Base-by-base conservation (phyloP, 2,888 invertebrate genomes). In the Seira ritae region DNA sequence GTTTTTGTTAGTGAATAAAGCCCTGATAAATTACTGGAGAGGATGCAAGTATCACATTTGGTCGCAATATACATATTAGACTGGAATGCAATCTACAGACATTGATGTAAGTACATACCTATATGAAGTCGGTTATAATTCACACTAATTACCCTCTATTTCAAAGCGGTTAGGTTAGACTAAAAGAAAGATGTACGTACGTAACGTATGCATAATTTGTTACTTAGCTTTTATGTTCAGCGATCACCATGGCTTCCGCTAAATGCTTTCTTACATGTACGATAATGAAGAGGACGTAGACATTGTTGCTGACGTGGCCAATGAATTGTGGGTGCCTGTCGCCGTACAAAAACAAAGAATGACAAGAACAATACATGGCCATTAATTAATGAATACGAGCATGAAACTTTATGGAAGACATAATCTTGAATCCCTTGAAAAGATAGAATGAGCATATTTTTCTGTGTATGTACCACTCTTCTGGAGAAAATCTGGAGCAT, bases 31-130 rank as follows among this genome's bases (percentile, higher is more conserved):
- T 80, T 80, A 73, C 73, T 80, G 80, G 80, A 80, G 79, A 72
- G 67, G 79, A 66, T 79, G 72, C 72, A 72, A 67, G 31, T 80
- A 80, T 80, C 80, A 80, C 80, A 80, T 80, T 80, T 73, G 80
- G 80, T 80, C 80, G 22, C 68, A 42, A 73, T 19, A 23, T 62
- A 70, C 10, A 17, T 62, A 71, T 50, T 15, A 19, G 17, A 68
- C 37, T 31, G 31, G 31, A 31, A 31, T 31, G 31, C 31, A 31
- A 31, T 31, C 31, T 31, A 31, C 31, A n/a, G n/a, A n/a, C n/a
- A n/a, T n/a, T n/a, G n/a, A n/a, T 55, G 55, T 55, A 55, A 8
- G 17, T 55, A 55, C 17, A 42, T 55, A 31, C 3, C n/a, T n/a
- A 31, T 55, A 55, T 12, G 17, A 55, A 8, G 55, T 55, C 55